These are phyloP conservation scores for Stictonetta naevosa DNA, from an alignment of 2,113 vertebrate species.

Conservation along the genomic window DNA sequence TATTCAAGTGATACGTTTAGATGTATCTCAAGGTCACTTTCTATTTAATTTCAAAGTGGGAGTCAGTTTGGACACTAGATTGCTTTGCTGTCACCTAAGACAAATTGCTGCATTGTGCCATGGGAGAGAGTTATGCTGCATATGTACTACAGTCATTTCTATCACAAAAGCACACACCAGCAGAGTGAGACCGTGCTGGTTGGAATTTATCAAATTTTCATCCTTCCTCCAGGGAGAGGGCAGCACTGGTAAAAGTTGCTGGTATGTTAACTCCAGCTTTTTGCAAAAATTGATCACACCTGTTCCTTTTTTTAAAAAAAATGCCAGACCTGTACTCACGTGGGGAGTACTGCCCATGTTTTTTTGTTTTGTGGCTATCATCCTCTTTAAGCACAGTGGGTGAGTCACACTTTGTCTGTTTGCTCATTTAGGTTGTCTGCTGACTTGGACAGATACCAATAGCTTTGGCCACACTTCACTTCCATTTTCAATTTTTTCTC, in stretches of 20 bases:
- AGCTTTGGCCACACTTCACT: neutral
- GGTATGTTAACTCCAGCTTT: neutral
- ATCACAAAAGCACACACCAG: neutral
- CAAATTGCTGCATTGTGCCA: fast-evolving
- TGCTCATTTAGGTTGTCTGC: neutral
- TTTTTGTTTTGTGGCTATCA: neutral
- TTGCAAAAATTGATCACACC: neutral
- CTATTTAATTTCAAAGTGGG: neutral
- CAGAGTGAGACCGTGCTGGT: neutral
- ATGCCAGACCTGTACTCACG: fast-evolving
- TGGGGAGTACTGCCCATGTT: neutral
- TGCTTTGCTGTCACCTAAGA: neutral
- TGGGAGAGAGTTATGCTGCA: neutral
- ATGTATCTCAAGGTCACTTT: neutral
- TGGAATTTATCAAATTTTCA: neutral
- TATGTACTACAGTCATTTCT: fast-evolving
- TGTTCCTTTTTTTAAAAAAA: neutral
- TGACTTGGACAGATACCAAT: neutral
- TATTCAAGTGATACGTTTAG: neutral
- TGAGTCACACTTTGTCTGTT: neutral
- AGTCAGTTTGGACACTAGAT: neutral
- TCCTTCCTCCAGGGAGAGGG: neutral
- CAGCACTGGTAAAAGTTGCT: neutral
- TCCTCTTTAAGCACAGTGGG: neutral
- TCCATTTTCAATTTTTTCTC: neutral